Percentiles rank a stretch among this genome's conserved stretches.
Conservation (phyloP, 2,888 invertebrate species). For the Tipula helvola region DNA sequence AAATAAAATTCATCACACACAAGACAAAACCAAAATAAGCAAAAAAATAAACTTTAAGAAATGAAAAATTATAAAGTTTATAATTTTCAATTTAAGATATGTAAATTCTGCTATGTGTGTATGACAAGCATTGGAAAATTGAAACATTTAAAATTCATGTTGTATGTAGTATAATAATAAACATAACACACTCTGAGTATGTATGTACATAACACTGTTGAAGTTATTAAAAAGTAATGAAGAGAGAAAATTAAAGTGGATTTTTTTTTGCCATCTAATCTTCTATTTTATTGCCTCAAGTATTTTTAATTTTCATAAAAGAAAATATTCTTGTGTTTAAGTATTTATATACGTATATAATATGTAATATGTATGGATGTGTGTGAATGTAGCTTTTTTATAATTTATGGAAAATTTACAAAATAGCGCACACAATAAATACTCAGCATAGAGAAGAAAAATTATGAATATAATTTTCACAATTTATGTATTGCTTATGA, state of each 20-base stretch:
- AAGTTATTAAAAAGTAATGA: slow-evolving; percentile 4
- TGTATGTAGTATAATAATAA: not conserved
- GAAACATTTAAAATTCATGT: slow-evolving; percentile 4
- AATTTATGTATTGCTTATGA: not conserved
- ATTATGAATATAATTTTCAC: not conserved
- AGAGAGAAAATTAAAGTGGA: not conserved
- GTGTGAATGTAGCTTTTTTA: not conserved
- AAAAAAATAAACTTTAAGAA: not conserved
- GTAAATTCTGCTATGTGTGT: not conserved
- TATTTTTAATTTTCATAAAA: not conserved
- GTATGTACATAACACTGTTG: not conserved
- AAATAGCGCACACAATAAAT: not conserved
- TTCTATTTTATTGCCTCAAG: not conserved
- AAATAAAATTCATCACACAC: not conserved
- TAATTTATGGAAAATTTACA: not conserved
- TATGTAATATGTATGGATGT: not conserved
- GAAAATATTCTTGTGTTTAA: not conserved
- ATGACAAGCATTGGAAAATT: not conserved
- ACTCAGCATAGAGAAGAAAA: not conserved
- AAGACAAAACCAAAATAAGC: not conserved
- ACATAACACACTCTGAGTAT: not conserved
- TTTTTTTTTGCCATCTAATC: not conserved
- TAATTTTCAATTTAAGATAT: not conserved
- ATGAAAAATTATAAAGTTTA: slow-evolving; percentile 4
- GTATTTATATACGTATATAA: not conserved